Conservation (phyloP, 2,113 vertebrate genomes). For the Protobothrops flavoviridis region DNA sequence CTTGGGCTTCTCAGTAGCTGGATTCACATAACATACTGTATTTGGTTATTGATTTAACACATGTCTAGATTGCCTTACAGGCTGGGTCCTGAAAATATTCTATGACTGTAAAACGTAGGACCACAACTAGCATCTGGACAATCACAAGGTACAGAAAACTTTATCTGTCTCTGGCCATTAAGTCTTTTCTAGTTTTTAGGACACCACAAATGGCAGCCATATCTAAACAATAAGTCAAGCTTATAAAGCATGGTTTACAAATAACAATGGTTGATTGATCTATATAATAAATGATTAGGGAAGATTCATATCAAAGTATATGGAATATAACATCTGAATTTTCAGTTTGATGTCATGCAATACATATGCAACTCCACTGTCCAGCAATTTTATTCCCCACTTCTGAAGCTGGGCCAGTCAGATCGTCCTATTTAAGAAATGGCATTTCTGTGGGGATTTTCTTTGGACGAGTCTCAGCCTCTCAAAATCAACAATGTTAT, state of each 20-base stretch:
- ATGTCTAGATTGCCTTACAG: background rate
- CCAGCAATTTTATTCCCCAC: background rate
- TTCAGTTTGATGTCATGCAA: background rate
- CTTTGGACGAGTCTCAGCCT: background rate
- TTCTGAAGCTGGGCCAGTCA: background rate
- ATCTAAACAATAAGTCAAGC: background rate
- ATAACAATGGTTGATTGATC: background rate
- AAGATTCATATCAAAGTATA: background rate
- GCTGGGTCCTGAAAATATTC: background rate
- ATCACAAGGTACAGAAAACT: background rate
- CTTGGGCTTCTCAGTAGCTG: background rate
- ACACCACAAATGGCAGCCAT: background rate
- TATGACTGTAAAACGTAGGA: background rate
- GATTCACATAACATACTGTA: background rate
- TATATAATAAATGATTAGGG: background rate
- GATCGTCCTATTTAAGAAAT: background rate
- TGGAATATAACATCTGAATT: background rate
- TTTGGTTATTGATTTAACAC: background rate
- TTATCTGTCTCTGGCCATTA: background rate
- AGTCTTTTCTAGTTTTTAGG: background rate
- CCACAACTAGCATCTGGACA: background rate
- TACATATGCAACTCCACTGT: background rate
- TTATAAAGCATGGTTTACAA: background rate
- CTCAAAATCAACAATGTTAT: conserved; percentile 3
- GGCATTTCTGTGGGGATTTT: background rate